phyloP scores from a whole-genome alignment of 2,888 invertebrate genomes.

The Synanthedon myopaeformis region DNA sequence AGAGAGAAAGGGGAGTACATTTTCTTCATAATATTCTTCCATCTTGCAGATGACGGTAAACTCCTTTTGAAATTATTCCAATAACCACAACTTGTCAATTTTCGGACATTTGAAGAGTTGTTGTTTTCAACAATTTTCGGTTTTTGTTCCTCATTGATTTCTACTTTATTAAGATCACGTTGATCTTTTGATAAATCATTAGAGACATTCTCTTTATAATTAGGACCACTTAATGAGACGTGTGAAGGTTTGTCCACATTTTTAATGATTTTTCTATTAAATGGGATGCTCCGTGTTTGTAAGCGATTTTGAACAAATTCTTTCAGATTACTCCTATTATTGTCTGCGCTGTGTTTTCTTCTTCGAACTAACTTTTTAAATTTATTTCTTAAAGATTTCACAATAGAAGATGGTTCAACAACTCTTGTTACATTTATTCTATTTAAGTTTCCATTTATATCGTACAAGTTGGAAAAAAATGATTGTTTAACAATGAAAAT shows the following conservation, averaged over 20 bases:
- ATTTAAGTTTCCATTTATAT: not conserved
- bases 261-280: too few species aligned
- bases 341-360: constrained; percentile 1
- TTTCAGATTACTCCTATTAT: not conserved
- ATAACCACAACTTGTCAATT: not conserved
- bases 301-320: too few species aligned
- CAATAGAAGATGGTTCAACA: not conserved
- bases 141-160: too few species aligned
- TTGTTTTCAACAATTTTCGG: not conserved
- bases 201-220: too few species aligned
- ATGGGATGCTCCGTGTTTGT: too few species aligned
- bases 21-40: constrained; percentile 3
- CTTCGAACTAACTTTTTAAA: not conserved
- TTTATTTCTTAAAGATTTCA: constrained; percentile 1
- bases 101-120: not conserved
- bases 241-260: too few species aligned
- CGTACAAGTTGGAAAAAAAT: not conserved
- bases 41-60: not conserved
- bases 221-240: too few species aligned
- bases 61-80: not conserved
- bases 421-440: constrained; percentile 1
- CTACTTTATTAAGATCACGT: too few species aligned
- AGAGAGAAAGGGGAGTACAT: constrained; percentile 1
- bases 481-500: not conserved
- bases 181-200: too few species aligned